Conservation (phyloP, 2,113 vertebrate genomes). For the Numenius arquata region DNA sequence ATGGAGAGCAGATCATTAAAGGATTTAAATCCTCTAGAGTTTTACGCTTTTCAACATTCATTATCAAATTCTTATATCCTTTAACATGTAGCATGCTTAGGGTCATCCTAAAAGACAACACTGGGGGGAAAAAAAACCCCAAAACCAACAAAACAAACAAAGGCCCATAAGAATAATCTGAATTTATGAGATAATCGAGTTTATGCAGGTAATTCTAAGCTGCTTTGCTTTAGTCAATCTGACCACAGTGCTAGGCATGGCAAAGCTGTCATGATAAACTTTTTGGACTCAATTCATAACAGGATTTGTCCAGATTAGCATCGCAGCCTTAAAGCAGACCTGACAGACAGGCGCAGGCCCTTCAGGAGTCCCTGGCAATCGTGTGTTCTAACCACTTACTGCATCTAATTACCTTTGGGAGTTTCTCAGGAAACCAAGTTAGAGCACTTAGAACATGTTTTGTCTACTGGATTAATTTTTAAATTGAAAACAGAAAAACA, state of each 20-base stretch:
- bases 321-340: not conserved
- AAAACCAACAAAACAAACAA: not conserved
- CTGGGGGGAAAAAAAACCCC: rapidly evolving
- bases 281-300: not conserved
- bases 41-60: not conserved
- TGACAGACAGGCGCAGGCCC: not conserved
- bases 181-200: not conserved
- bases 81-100: not conserved
- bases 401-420: not conserved
- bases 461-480: not conserved
- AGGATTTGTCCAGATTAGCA: conserved; percentile 24
- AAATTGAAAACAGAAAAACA: not conserved
- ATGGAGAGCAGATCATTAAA: not conserved
- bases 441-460: not conserved
- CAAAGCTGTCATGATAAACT: not conserved
- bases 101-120: not conserved
- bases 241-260: not conserved
- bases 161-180: not conserved
- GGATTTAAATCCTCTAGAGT: not conserved
- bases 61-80: not conserved
- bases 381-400: not conserved
- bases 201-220: not conserved
- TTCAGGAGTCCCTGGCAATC: not conserved
- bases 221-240: conserved; percentile 18
- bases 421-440: not conserved